Base-by-base conservation (phyloP, 2,888 invertebrate genomes). In the Chromoteleia sp. region DNA sequence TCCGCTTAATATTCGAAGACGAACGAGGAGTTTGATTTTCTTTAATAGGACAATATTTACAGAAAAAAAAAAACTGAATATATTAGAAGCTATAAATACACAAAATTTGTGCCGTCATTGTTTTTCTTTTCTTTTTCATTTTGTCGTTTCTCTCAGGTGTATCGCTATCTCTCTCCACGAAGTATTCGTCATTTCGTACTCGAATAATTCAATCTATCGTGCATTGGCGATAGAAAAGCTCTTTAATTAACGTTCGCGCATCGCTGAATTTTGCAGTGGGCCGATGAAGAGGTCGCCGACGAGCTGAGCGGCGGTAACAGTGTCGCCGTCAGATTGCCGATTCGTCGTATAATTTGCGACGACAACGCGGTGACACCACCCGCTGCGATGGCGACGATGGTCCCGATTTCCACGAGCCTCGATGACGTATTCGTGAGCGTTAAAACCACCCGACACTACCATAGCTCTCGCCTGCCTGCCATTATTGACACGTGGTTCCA, bases 401-500 rank as follows among this genome's bases (percentile, higher is more conserved):
- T 93, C 86, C 94, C 95, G 76, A 94, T 94, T 80, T 94, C 95
- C 84, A 95, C 96, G 84, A 94, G 94, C 86, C 93, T 97, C 87
- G 94, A 96, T 92, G 98, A 98, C 93, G 94, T 98, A 89, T 98
- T 98, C 92, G 97, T 98, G 92, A 97, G 97, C 93, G 98, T 99
- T 70, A 99, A 99, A 93, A 98, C 98, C 82, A 97, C 98, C 71
- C 95, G 95, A 91, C 95, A 95, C 92, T 98, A 97, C 93, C 98
- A 98, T 92, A 93, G 94, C 84, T 95, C 95, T 61, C 94, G 99
- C 87, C 92, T 99, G 89, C 96, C 96, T 67, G 94, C 97, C 83
- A 96, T 99, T 89, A 93, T 98, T 91, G 96, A 96, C 92, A 99
- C 99, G 80, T 99, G 99, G 99, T 98, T 98, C 92, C 96, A 96